Conservation (phyloP, 2,113 vertebrate species). For the Porphyrio hochstetteri region DNA sequence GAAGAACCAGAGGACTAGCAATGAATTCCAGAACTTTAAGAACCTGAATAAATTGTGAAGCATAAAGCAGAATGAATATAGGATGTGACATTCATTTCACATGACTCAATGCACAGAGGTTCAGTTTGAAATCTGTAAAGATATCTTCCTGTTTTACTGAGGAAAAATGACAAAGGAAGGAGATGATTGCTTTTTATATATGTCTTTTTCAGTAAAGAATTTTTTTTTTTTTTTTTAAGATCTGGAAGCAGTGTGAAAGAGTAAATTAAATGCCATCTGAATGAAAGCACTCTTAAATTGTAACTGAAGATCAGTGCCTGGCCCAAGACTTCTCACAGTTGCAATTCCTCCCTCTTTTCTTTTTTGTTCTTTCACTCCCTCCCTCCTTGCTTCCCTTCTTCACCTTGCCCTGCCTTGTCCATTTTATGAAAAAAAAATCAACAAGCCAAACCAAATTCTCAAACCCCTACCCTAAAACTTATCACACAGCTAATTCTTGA, state of each 20-base stretch:
- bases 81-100: conserved; percentile 38
- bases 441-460: not conserved
- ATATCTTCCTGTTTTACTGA: not conserved
- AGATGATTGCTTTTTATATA: not conserved
- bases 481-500: not conserved
- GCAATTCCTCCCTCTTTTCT: not conserved
- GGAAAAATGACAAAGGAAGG: not conserved
- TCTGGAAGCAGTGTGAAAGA: not conserved
- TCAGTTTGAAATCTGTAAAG: not conserved
- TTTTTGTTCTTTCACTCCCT: fast-evolving
- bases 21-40: conserved; percentile 59
- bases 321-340: not conserved
- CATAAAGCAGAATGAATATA: conserved; percentile 26
- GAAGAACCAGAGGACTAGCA: conserved; percentile 34
- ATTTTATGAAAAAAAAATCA: not conserved
- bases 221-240: too few relatives aligned
- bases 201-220: not conserved
- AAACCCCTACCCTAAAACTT: not conserved
- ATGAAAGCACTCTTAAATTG: not conserved
- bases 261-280: not conserved
- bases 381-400: not conserved
- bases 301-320: not conserved
- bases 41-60: conserved; percentile 53
- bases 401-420: not conserved
- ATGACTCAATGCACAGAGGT: conserved; percentile 29